Percentiles rank a stretch among this genome's conserved stretches.
Evolutionary conservation across 2,113 vertebrate species (phyloP).

Genomic region (Tylochromis polylepis): DNA sequence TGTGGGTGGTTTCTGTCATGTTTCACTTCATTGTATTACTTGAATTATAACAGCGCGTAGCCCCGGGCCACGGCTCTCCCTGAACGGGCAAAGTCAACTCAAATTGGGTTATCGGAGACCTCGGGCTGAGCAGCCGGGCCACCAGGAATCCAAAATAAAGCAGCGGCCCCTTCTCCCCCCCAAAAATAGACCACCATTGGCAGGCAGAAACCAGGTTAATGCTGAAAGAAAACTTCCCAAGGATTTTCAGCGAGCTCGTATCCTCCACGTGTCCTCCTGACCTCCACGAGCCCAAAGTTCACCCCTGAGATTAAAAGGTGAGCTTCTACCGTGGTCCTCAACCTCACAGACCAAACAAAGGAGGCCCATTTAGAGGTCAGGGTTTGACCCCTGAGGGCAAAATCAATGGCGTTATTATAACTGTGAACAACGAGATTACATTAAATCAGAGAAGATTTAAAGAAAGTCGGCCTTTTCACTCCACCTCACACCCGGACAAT

Average conservation of each 20-base stretch:
- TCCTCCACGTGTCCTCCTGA: slow-evolving; percentile 14
- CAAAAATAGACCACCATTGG: slow-evolving; percentile 61
- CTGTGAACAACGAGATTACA: slow-evolving; percentile 21
- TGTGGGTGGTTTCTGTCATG: slow-evolving; percentile 1
- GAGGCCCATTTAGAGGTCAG: slow-evolving; percentile 42
- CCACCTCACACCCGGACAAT: neutral
- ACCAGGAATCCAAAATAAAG: slow-evolving; percentile 72
- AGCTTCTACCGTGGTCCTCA: neutral
- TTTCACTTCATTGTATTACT: slow-evolving; percentile 64
- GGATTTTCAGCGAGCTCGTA: slow-evolving; percentile 1
- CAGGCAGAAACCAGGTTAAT: slow-evolving; percentile 65
- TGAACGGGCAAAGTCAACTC: slow-evolving; percentile 73
- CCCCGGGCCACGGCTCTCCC: slow-evolving; percentile 62
- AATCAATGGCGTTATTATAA: slow-evolving; percentile 52
- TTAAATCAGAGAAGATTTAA: neutral
- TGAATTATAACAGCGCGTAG: slow-evolving; percentile 57
- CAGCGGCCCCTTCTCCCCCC: slow-evolving; percentile 45
- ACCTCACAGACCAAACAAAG: slow-evolving; percentile 14
- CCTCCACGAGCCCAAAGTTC: neutral
- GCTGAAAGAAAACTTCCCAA: slow-evolving; percentile 29
- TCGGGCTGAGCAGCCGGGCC: slow-evolving; percentile 64
- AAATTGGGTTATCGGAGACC: slow-evolving; percentile 76
- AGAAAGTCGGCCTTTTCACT: neutral
- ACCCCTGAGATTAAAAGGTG: neutral
- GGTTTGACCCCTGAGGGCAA: slow-evolving; percentile 38